A percentile compares a stretch with the other conserved stretches of the same genome.
These are phyloP conservation scores for Ditula angustiorana DNA, from an alignment of 2,888 invertebrate genomes.

Conservation along the genomic window DNA sequence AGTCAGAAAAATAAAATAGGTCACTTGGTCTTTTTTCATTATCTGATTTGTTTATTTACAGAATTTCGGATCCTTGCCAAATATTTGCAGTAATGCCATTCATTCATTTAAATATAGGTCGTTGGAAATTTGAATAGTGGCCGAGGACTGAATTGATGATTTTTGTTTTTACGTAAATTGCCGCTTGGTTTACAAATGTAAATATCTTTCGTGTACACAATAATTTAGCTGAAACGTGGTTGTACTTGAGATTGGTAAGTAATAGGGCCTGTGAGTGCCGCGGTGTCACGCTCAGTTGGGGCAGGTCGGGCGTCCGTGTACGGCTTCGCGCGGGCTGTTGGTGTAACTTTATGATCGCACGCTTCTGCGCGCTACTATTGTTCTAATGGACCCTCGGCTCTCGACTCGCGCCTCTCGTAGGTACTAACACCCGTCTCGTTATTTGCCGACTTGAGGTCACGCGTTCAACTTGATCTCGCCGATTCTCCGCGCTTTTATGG, in stretches of 20 bases:
- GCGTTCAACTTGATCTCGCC: conserved; percentile 70
- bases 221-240: not conserved
- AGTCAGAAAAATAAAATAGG: conserved; percentile 10
- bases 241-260: not conserved
- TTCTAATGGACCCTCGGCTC: conserved; percentile 72
- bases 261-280: conserved; percentile 14
- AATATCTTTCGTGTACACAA: not conserved
- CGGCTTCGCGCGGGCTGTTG: conserved; percentile 68
- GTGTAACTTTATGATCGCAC: conserved; percentile 78
- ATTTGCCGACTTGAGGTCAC: conserved; percentile 68
- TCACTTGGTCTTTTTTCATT: conserved; percentile 36
- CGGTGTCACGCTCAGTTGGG: conserved; percentile 60
- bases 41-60: conserved; percentile 47
- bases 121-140: not conserved
- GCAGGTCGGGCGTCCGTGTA: conserved; percentile 69
- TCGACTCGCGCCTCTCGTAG: conserved; percentile 52
- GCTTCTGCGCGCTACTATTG: conserved; percentile 79
- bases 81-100: conserved; percentile 53
- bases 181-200: not conserved
- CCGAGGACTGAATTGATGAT: not conserved
- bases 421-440: conserved; percentile 67
- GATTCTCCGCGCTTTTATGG: conserved; percentile 71
- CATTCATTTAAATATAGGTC: conserved; percentile 53
- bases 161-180: not conserved
- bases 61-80: conserved; percentile 61